Evolutionary conservation across 1,140 invertebrate species (phyloP).

Genomic region (Mamestra configurata): DNA sequence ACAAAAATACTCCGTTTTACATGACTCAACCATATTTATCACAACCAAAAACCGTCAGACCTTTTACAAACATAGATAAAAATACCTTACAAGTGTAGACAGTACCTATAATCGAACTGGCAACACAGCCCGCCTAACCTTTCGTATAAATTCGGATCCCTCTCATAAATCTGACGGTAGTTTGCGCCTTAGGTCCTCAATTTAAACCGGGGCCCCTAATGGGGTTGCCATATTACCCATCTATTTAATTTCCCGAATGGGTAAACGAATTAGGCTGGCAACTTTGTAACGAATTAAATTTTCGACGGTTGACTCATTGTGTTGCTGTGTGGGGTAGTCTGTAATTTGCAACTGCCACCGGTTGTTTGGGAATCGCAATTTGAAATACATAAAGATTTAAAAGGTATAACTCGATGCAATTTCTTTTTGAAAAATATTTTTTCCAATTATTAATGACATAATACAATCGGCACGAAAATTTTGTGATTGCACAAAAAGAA

Average conservation of each 20-base stretch:
- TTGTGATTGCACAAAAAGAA: too few relatives aligned
- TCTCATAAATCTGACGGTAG: slow-evolving; percentile 74
- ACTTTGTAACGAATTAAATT: slow-evolving; percentile 85
- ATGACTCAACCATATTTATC: background rate
- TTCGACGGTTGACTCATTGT: slow-evolving; percentile 80
- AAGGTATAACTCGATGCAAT: background rate
- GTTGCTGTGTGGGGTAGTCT: slow-evolving; percentile 48
- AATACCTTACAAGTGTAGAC: background rate
- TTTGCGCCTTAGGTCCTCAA: slow-evolving; percentile 68
- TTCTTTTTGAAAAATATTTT: too few relatives aligned
- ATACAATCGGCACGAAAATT: too few relatives aligned
- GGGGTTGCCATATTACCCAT: slow-evolving; percentile 85
- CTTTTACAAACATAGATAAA: background rate
- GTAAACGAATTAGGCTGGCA: slow-evolving; percentile 86
- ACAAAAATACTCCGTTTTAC: background rate
- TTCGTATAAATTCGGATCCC: slow-evolving; percentile 46
- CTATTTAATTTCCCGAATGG: slow-evolving; percentile 87
- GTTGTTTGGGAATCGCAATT: slow-evolving; percentile 16
- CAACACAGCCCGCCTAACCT: slow-evolving; percentile 13
- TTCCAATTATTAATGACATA: too few relatives aligned
- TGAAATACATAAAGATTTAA: background rate
- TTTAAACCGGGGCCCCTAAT: slow-evolving; percentile 70
- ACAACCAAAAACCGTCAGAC: background rate
- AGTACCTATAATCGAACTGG: slow-evolving; percentile 1
- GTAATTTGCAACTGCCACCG: slow-evolving; percentile 28